Conservation (phyloP, 2,113 vertebrate species). For the Lophotis ruficrista region DNA sequence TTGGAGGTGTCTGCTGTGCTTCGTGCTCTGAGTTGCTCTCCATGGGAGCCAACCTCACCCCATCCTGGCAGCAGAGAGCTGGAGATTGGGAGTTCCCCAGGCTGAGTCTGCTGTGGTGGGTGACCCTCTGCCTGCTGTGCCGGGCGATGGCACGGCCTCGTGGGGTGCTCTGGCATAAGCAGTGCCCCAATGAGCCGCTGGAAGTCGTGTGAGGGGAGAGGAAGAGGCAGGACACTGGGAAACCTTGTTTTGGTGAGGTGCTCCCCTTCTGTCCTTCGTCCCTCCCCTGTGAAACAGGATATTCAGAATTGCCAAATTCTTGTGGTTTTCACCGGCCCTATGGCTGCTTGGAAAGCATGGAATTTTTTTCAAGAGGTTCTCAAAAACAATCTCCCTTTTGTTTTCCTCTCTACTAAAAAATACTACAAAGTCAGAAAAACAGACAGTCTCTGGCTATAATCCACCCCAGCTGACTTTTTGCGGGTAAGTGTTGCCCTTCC, state of each 20-base stretch:
- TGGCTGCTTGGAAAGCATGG: neutral
- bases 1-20: neutral
- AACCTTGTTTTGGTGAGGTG: neutral
- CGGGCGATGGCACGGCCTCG: fast-evolving
- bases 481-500: neutral
- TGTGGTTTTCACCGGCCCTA: neutral
- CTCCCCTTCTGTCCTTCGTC: neutral
- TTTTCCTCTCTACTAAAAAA: neutral
- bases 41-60: neutral
- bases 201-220: no score
- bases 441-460: neutral
- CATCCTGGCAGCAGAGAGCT: neutral
- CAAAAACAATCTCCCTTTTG: neutral
- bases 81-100: neutral
- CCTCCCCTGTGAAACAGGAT: neutral
- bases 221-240: neutral
- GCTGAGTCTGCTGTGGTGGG: fast-evolving
- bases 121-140: neutral
- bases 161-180: neutral
- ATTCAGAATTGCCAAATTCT: neutral
- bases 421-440: neutral
- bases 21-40: neutral
- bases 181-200: fast-evolving
- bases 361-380: neutral
- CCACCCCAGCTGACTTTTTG: neutral